These are phyloP conservation scores for Theristus sp. DNA, from an alignment of 2,888 invertebrate genomes.

Conservation along the genomic window DNA sequence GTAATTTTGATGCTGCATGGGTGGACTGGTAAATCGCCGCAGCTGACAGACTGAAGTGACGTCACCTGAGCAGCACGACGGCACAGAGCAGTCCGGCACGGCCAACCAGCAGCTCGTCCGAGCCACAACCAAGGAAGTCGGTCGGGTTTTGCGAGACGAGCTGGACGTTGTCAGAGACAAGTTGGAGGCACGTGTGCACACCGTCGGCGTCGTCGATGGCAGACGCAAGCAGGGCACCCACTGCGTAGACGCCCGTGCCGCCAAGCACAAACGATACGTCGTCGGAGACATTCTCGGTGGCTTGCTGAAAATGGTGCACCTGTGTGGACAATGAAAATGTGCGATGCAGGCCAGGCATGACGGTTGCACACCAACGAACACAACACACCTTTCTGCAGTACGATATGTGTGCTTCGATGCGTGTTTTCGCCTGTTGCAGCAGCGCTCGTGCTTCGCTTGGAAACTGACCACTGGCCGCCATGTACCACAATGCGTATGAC, in stretches of 20 bases:
- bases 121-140: conserved; percentile 32
- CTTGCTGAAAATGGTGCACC: background rate
- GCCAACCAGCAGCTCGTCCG: conserved; percentile 68
- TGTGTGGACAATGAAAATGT: no score
- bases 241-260: background rate
- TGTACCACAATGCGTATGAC: conserved; percentile 53
- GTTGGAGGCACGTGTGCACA: background rate
- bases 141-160: conserved; percentile 19
- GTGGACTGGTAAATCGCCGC: no score
- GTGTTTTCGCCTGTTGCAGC: conserved; percentile 33
- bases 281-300: background rate
- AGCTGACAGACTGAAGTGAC: no score
- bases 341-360: no score
- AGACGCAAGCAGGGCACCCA: background rate
- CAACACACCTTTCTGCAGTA: no score
- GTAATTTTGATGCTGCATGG: no score
- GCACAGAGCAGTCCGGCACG: conserved; percentile 63
- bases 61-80: conserved; percentile 44
- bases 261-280: background rate
- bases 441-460: conserved; percentile 26
- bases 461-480: conserved; percentile 41
- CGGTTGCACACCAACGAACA: no score
- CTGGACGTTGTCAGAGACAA: background rate
- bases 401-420: conserved; percentile 21
- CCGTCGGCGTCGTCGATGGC: background rate